Evolutionary conservation across 2,113 vertebrate genomes (phyloP).

Genomic region (Scalopus aquaticus): DNA sequence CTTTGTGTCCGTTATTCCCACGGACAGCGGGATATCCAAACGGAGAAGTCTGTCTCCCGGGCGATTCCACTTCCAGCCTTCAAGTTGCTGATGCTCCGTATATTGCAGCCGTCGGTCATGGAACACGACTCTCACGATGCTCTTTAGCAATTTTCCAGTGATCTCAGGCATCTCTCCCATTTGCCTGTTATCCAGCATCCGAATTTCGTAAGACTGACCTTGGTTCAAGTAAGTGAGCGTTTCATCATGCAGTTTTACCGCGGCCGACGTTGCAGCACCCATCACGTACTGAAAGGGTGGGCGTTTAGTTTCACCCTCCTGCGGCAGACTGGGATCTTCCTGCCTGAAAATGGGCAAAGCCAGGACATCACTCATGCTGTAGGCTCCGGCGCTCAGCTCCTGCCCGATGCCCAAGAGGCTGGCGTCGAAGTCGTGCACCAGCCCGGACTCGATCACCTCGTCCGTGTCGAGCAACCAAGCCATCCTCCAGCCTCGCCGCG

Average conservation of each 20-base stretch:
- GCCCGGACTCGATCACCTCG: slow-evolving; percentile 95
- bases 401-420: slow-evolving; percentile 95
- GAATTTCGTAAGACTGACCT: slow-evolving; percentile 97
- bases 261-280: too few relatives aligned
- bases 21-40: slow-evolving; percentile 91
- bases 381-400: slow-evolving; percentile 95
- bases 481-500: slow-evolving; percentile 85
- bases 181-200: slow-evolving; percentile 96
- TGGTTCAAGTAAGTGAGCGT: too few relatives aligned
- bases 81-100: slow-evolving; percentile 89
- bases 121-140: slow-evolving; percentile 89
- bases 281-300: too few relatives aligned
- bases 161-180: slow-evolving; percentile 92
- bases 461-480: slow-evolving; percentile 98
- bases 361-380: slow-evolving; percentile 90
- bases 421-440: slow-evolving; percentile 96
- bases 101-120: slow-evolving; percentile 89
- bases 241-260: too few relatives aligned
- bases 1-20: slow-evolving; percentile 90
- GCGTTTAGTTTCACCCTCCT: too few relatives aligned
- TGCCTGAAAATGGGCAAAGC: too few relatives aligned
- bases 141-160: slow-evolving; percentile 94
- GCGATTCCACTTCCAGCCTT: slow-evolving; percentile 91
- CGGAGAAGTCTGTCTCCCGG: slow-evolving; percentile 89
- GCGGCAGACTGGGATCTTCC: too few relatives aligned